Evolutionary conservation across 2,113 vertebrate species (phyloP), one percentile per base, ranked within the genome.

Genomic region (Istiophorus platypterus): DNA sequence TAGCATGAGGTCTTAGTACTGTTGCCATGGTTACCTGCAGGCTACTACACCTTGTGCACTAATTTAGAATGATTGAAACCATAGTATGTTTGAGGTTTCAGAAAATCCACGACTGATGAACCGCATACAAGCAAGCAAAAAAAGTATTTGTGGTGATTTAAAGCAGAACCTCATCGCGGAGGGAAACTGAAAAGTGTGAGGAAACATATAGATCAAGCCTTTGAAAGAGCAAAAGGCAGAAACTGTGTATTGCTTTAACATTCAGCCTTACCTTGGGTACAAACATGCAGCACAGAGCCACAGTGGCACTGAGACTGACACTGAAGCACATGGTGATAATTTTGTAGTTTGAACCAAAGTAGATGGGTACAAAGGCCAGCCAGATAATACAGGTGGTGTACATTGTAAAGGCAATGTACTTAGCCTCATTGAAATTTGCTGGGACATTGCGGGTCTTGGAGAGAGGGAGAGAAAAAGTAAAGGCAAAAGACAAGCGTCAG

Each of bases 281-380:
- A 79, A 99, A 99, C 98, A 99, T 99, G 67, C 98, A 99, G 87
- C 98, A 96, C 0, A 99, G 95, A 0, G 98, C 98, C 92, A 99
- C 98, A 0, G 98, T 99, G 92, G 98, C 98, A 14, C 98, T 99
- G 88, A 99, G 95, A 85, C 97, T 99, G 66, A 99, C 98, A 0
- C 97, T 99, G 95, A 99, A 99, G 91, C 98, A 99, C 96, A 98
- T 99, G 77, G 98, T 99, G 94, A 99, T 98, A 85, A 99, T 99
- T 95, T 99, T 99, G 95, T 99, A 99, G 94, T 99, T 99, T 92
- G 98, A 99, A 87, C 98, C 98, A 71, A 99, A 99, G 96, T 99
- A 99, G 92, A 99, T 99, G 77, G 98, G 98, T 75, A 99, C 98
- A 22, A 99, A 99, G 67, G 98, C 98, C 92, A 99, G 94, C 98